A percentile compares a stretch with the other conserved stretches of the same genome.
phyloP scores from a whole-genome alignment of 2,797 vertebrate genomes.

The Falco concolor region DNA sequence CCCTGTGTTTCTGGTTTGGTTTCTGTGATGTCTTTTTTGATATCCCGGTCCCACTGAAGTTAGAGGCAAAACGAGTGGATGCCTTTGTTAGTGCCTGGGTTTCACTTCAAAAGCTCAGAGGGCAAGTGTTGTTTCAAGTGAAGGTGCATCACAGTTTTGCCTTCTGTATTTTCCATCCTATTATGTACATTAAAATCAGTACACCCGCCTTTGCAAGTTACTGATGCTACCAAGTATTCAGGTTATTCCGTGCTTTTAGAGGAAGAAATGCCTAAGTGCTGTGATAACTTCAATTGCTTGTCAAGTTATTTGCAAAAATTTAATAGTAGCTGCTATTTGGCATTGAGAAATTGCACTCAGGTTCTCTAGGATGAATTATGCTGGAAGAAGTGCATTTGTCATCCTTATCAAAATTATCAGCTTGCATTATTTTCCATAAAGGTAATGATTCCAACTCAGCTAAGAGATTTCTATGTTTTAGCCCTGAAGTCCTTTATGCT shows the following conservation, averaged over 20 bases:
- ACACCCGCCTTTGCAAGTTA: neutral
- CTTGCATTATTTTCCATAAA: neutral
- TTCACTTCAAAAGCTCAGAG: neutral
- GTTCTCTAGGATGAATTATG: neutral
- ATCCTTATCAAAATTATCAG: slow-evolving; percentile 25
- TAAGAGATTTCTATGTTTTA: neutral
- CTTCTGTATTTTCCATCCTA: neutral
- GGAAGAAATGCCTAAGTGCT: neutral
- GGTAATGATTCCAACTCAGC: neutral
- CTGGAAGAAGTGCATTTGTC: slow-evolving; percentile 8
- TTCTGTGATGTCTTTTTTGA: neutral
- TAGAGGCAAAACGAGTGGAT: neutral
- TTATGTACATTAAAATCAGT: neutral
- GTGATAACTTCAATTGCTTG: slow-evolving; percentile 24
- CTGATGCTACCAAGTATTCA: neutral
- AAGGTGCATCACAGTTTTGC: neutral
- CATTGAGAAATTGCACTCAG: neutral
- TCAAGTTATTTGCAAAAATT: neutral
- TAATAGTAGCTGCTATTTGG: slow-evolving; percentile 15
- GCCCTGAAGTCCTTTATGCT: neutral
- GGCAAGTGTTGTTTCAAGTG: neutral
- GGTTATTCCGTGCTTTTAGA: neutral
- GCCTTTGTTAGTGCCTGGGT: neutral
- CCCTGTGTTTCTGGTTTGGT: neutral
- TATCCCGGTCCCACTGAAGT: neutral